Evolutionary conservation across 2,113 vertebrate genomes (phyloP).

Genomic region (Stercorarius parasiticus): DNA sequence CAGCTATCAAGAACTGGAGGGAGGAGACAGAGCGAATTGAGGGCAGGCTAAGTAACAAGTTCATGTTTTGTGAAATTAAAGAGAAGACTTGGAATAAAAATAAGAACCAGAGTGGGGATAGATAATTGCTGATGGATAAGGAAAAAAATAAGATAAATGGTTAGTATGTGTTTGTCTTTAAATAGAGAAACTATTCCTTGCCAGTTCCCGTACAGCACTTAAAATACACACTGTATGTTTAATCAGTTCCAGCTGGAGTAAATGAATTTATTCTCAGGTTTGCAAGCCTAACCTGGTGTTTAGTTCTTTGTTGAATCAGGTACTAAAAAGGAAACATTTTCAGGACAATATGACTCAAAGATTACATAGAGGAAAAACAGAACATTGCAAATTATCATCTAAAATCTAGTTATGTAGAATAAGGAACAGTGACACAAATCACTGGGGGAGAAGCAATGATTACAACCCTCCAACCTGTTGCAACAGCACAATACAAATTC

Average conservation of each 20-base stretch:
- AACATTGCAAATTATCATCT: not conserved
- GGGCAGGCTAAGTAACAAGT: not conserved
- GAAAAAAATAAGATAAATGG: not conserved
- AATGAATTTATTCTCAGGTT: not conserved
- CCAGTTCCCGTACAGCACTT: not conserved
- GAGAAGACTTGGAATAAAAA: not conserved
- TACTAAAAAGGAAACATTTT: not conserved
- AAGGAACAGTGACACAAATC: not conserved
- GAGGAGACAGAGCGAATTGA: not conserved
- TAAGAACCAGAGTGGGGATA: not conserved
- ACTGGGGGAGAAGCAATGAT: not conserved
- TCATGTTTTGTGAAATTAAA: not conserved
- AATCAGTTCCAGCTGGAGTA: not conserved
- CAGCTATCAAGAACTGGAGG: not conserved
- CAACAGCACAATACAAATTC: not conserved
- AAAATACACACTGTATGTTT: not conserved
- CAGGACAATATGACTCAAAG: not conserved
- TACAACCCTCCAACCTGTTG: not conserved
- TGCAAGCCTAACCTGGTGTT: not conserved
- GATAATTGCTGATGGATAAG: not conserved
- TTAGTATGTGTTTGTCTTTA: not conserved
- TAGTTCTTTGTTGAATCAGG: not conserved
- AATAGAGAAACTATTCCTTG: not conserved
- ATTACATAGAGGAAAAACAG: not conserved
- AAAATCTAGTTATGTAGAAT: not conserved